These are phyloP conservation scores for Brienomyrus brachyistius DNA, from an alignment of 2,113 vertebrate species.

Conservation along the genomic window DNA sequence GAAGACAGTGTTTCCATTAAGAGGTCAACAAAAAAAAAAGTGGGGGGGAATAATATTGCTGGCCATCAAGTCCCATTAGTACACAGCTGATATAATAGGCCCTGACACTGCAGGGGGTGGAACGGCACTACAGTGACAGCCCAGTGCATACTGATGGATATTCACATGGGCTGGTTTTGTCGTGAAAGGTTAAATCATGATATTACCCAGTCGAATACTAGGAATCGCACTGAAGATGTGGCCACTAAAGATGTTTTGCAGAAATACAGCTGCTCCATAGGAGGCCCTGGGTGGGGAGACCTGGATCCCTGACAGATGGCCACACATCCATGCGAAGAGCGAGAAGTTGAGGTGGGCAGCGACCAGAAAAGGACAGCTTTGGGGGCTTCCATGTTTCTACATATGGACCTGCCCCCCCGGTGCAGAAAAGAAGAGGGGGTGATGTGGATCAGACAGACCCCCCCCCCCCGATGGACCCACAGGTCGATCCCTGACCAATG, in stretches of 20 bases:
- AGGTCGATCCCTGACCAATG: background rate
- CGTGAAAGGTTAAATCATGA: background rate
- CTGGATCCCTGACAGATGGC: background rate
- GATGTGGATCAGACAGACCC: background rate
- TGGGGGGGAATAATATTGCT: conserved; percentile 26
- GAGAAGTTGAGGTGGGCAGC: background rate
- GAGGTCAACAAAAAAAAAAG: conserved; percentile 26
- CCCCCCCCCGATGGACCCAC: background rate
- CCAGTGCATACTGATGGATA: background rate
- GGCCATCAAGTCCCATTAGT: background rate
- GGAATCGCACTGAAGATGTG: background rate
- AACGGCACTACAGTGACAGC: background rate
- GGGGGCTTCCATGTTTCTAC: background rate
- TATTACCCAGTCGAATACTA: background rate
- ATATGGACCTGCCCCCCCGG: background rate
- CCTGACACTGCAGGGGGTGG: background rate
- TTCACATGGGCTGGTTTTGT: background rate
- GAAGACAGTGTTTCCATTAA: conserved; percentile 30
- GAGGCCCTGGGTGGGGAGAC: background rate
- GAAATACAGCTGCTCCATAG: background rate
- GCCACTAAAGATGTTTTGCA: background rate
- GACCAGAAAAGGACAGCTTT: background rate
- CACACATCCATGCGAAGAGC: background rate
- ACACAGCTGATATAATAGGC: background rate
- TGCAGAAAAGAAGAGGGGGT: background rate